These are phyloP conservation scores for Boloria euphrosyne DNA, from an alignment of 2,888 invertebrate species.

Conservation along the genomic window DNA sequence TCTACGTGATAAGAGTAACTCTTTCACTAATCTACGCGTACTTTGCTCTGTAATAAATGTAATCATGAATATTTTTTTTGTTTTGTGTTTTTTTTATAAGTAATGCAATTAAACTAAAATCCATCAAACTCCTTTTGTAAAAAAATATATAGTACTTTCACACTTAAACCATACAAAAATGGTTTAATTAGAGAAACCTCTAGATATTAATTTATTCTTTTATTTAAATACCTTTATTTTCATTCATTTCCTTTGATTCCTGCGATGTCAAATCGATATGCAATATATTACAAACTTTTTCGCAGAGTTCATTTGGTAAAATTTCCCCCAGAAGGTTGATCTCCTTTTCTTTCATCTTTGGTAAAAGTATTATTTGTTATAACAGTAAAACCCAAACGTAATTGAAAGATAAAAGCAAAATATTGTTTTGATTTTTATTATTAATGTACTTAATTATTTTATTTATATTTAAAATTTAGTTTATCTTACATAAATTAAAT, in stretches of 20 bases:
- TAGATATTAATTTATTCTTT: background rate
- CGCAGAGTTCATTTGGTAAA: conserved; percentile 62
- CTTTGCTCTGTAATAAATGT: conserved; percentile 44
- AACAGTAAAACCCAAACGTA: background rate
- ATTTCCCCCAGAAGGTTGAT: conserved; percentile 59
- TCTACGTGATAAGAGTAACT: conserved; percentile 63
- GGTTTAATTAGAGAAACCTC: background rate
- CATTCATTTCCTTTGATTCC: conserved; percentile 35
- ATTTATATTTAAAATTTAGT: too few species aligned
- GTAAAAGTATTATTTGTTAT: background rate
- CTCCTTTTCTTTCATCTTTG: conserved; percentile 53
- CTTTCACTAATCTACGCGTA: conserved; percentile 49
- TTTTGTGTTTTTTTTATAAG: background rate
- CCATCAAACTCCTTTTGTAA: too few species aligned
- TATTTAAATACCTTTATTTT: conserved; percentile 46
- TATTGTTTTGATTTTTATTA: background rate
- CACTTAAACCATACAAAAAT: too few species aligned
- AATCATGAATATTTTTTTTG: conserved; percentile 39
- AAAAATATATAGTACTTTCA: too few species aligned
- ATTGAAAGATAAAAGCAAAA: too few species aligned
- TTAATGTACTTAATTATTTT: too few species aligned
- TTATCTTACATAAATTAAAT: too few species aligned
- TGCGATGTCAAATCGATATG: conserved; percentile 50
- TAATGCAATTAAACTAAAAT: too few species aligned
- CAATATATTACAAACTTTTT: conserved; percentile 64